phyloP scores from a whole-genome alignment of 2,888 invertebrate species.

The Melanophora roralis region DNA sequence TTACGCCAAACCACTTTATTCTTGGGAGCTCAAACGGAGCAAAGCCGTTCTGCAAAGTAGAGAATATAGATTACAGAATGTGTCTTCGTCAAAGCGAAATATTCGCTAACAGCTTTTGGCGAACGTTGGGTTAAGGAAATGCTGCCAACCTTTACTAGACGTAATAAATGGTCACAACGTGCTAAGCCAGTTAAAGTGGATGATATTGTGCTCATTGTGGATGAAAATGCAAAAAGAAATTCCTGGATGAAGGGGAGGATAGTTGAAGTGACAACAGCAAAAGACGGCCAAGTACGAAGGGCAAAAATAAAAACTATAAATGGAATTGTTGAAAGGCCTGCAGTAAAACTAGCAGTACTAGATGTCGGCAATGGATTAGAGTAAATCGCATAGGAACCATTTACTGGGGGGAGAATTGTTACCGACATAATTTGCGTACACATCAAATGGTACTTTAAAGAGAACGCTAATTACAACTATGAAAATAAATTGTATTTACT shows the following conservation, averaged over 20 bases:
- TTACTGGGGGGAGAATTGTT: conserved; percentile 15
- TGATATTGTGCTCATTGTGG: background rate
- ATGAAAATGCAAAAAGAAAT: background rate
- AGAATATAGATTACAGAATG: background rate
- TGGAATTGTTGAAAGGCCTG: background rate
- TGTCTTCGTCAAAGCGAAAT: conserved; percentile 8
- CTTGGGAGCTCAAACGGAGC: too few relatives aligned
- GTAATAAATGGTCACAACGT: too few relatives aligned
- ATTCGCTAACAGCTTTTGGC: conserved; percentile 25
- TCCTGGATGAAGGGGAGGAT: background rate
- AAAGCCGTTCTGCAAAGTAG: background rate
- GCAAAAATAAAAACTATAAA: background rate
- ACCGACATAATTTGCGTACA: too few relatives aligned
- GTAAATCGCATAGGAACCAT: background rate
- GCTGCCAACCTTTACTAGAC: conserved; percentile 9
- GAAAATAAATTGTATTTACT: too few relatives aligned
- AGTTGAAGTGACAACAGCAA: background rate
- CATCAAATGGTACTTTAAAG: too few relatives aligned
- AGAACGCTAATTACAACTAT: too few relatives aligned
- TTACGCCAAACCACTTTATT: too few relatives aligned
- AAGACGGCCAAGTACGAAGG: too few relatives aligned
- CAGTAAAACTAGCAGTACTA: background rate
- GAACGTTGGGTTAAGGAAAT: background rate
- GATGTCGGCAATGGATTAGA: background rate
- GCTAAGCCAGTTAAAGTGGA: background rate